Conservation (phyloP, 2,888 invertebrate genomes). For the Volucella zonaria region DNA sequence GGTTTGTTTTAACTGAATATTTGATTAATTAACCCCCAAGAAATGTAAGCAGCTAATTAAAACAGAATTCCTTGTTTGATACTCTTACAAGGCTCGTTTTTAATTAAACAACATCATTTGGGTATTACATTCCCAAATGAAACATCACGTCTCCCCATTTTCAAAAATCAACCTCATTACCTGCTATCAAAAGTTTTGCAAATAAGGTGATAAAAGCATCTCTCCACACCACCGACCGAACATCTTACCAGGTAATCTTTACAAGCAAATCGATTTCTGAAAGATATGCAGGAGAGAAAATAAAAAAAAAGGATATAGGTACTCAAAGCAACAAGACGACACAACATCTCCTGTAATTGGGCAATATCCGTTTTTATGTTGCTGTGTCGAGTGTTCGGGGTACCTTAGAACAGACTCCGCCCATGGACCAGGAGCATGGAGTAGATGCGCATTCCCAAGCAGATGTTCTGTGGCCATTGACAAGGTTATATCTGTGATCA, state of each 20-base stretch:
- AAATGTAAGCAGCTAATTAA: conserved; percentile 23
- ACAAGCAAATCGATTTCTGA: conserved; percentile 58
- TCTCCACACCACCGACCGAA: conserved; percentile 5
- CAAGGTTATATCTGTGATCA: conserved; percentile 71
- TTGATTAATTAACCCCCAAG: background rate
- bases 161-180: conserved; percentile 48
- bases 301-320: conserved; percentile 70
- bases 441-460: conserved; percentile 72
- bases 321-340: conserved; percentile 59
- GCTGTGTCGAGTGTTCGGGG: conserved; percentile 17
- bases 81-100: conserved; percentile 8
- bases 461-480: conserved; percentile 72
- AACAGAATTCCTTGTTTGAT: background rate
- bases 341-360: conserved; percentile 69
- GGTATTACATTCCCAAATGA: conserved; percentile 46
- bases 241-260: conserved; percentile 12
- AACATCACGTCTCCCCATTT: conserved; percentile 54
- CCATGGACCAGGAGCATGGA: conserved; percentile 41
- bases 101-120: conserved; percentile 68
- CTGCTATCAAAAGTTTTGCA: conserved; percentile 47
- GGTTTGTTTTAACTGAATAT: no score
- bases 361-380: conserved; percentile 64
- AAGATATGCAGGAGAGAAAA: background rate
- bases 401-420: conserved; percentile 60
- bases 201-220: conserved; percentile 68